Base-by-base conservation (phyloP, 2,888 invertebrate species). In the Plagodis dolabraria region DNA sequence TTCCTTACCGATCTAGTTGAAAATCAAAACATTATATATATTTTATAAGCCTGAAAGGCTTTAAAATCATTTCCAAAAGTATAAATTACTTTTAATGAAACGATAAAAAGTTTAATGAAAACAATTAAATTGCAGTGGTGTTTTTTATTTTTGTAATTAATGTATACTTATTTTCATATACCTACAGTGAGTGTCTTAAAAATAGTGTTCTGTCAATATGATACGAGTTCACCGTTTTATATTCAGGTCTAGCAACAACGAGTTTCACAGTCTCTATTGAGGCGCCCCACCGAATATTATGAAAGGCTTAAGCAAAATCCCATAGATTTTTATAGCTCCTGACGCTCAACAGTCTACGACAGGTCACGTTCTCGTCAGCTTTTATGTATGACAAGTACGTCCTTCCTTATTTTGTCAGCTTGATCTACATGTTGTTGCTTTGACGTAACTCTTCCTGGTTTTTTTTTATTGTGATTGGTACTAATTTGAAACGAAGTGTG, bases 321-420 rank as follows among this genome's bases (percentile, higher is more conserved):
- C 53, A 53, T 57, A 61, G 56, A 53, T 33, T 56, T 61, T 61
- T 53, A 61, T 61, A 56, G 56, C 46, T 7, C 7, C 40, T 55
- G 55, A 54, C 57, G 53, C 47, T 38, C 51, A 56, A 53, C 42
- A 46, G 53, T 54, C 51, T 60, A 62, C 49, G 65, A 57, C 65
- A 62, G 55, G 65, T 60, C 65, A 65, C 62, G 65, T 60, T 54
- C 36, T 45, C 52, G 52, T 57, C 62, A 62, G 57, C 48, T 62
- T 65, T 65, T 60, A 62, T 62, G 59, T 57, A 49, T 59, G 59
- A 60, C 57, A 61, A 58, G 49, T 55, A 50, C 51, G 47, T 56
- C 58, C 46, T 57, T 48, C 53, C 52, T 45, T 51, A 51, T 54
- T 62, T 47, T 47, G 47, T 44, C 52, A 49, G 38, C 52, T 53